Evolutionary conservation across 2,888 invertebrate species (phyloP).

Genomic region (Crematogaster levior): DNA sequence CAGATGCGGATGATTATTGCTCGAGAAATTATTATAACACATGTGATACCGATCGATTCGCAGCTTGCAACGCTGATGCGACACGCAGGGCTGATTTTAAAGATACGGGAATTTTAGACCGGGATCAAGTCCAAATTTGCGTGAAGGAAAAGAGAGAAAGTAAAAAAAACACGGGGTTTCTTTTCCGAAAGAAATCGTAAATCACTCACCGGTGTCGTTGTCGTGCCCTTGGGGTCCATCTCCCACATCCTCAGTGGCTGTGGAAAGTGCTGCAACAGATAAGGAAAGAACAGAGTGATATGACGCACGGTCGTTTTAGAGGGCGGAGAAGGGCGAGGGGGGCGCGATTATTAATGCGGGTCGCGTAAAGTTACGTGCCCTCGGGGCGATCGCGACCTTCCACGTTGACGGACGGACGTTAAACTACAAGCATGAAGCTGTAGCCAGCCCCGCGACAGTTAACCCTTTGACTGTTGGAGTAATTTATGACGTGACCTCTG

Average conservation of each 20-base stretch:
- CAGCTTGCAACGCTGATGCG: neutral
- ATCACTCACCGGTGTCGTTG: conserved; percentile 82
- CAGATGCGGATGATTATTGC: too few species aligned
- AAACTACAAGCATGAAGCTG: conserved; percentile 35
- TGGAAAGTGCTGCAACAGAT: conserved; percentile 80
- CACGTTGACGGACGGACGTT: conserved; percentile 61
- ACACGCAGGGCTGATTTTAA: neutral
- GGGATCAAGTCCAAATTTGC: neutral
- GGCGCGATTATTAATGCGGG: conserved; percentile 65
- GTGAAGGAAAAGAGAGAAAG: neutral
- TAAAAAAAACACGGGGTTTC: neutral
- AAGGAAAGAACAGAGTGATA: conserved; percentile 55
- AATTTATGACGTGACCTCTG: conserved; percentile 22
- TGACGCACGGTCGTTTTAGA: conserved; percentile 10
- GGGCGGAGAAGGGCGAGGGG: neutral
- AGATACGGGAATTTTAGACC: neutral
- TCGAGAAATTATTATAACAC: neutral
- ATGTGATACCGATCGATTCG: neutral
- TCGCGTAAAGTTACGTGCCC: conserved; percentile 68
- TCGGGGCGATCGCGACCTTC: conserved; percentile 68
- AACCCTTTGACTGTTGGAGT: conserved; percentile 36
- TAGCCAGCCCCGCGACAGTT: conserved; percentile 20
- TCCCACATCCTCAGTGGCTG: conserved; percentile 80
- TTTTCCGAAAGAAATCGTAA: conserved; percentile 10
- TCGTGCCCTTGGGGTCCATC: conserved; percentile 79